Conservation (phyloP, 2,888 invertebrate species). For the Julus scandinavius region DNA sequence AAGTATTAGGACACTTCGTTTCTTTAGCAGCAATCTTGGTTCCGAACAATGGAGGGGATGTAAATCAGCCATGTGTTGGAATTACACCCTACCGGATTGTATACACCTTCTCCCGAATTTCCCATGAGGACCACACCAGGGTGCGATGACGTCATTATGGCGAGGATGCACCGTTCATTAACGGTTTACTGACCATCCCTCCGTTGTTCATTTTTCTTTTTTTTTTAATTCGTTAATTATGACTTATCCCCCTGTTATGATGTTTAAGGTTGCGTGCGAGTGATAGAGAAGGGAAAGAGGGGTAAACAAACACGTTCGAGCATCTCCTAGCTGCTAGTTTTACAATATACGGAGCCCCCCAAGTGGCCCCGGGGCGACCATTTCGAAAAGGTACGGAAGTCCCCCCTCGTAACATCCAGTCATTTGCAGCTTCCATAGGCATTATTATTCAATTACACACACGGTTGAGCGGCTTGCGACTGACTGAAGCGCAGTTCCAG, state of each 20-base stretch:
- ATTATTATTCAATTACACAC: constrained; percentile 33
- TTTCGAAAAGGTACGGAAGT: constrained; percentile 27
- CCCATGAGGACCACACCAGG: background rate
- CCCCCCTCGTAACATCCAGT: constrained; percentile 12
- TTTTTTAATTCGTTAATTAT: background rate
- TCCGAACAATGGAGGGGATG: too few relatives aligned
- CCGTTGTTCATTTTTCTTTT: background rate
- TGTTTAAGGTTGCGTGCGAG: background rate
- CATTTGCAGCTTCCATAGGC: constrained; percentile 33
- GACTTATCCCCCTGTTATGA: background rate
- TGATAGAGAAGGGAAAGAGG: background rate
- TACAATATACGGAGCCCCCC: background rate
- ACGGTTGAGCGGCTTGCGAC: constrained; percentile 33
- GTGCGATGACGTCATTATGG: background rate
- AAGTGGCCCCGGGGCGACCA: constrained; percentile 1
- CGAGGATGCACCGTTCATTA: background rate
- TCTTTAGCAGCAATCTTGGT: too few relatives aligned
- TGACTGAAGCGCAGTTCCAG: constrained; percentile 26
- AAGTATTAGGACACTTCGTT: too few relatives aligned
- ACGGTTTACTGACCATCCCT: constrained; percentile 18
- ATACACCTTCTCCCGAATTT: background rate
- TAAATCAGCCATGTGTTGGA: background rate
- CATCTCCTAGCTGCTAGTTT: background rate
- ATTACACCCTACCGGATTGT: background rate
- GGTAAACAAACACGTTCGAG: constrained; percentile 7